phyloP scores from a whole-genome alignment of 2,797 vertebrate species.

The Chelidonichthys spinosus region DNA sequence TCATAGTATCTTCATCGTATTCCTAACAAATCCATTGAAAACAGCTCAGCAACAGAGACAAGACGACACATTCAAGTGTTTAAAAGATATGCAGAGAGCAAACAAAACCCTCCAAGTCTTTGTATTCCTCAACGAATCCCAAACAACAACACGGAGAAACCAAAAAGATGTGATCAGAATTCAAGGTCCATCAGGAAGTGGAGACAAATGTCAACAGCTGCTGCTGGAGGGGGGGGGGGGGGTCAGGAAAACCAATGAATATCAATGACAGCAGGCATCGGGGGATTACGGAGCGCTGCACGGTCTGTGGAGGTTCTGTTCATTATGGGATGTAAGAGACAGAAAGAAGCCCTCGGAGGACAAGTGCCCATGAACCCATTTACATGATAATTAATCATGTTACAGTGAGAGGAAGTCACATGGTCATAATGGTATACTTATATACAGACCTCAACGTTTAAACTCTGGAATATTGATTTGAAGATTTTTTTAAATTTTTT shows the following conservation, averaged over 20 bases:
- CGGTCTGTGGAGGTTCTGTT: not conserved
- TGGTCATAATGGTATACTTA: no score
- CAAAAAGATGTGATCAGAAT: not conserved
- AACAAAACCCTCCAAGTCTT: not conserved
- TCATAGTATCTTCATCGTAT: not conserved
- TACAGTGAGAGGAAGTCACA: no score
- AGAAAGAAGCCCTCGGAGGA: not conserved
- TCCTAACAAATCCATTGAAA: no score
- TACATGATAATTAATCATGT: no score
- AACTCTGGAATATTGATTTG: no score
- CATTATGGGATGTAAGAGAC: not conserved
- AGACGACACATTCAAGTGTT: rapidly evolving
- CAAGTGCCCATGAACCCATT: not conserved
- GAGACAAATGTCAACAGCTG: not conserved
- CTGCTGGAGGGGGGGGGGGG: not conserved
- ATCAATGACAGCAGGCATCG: slow-evolving; percentile 39
- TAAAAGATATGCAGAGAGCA: not conserved
- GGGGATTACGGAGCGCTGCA: slow-evolving; percentile 2
- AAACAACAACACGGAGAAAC: not conserved
- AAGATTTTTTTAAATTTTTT: no score
- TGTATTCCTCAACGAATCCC: not conserved
- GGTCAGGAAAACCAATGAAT: slow-evolving; percentile 40
- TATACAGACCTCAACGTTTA: no score
- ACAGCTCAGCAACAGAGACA: no score
- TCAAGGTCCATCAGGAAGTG: not conserved